Evolutionary conservation across 2,797 vertebrate species (phyloP).

Genomic region (Pantherophis alleghaniensis): DNA sequence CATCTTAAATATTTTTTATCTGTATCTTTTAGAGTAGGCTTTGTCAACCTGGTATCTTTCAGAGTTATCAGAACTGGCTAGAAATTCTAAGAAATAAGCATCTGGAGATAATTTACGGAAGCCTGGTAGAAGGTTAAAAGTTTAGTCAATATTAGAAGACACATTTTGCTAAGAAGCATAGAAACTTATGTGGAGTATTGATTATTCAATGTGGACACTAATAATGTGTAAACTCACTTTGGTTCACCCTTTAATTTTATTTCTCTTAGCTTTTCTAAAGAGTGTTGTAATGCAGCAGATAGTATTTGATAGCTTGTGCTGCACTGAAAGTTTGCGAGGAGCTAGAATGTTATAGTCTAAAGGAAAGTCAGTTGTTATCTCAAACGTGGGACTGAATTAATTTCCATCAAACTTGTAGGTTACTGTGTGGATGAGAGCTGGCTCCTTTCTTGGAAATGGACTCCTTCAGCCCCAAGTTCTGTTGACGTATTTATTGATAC

Average conservation of each 20-base stretch:
- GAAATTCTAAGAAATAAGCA: not conserved
- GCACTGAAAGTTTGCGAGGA: not conserved
- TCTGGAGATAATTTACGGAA: not conserved
- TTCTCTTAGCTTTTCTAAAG: not conserved
- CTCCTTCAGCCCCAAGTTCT: constrained; percentile 70
- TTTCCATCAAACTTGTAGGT: constrained; percentile 64
- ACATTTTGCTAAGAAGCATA: not conserved
- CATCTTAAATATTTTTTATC: not conserved
- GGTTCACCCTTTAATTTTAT: not conserved
- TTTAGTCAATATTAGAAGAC: not conserved
- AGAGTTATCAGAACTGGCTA: not conserved
- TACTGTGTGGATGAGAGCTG: constrained; percentile 71
- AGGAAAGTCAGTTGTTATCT: not conserved
- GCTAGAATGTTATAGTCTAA: not conserved
- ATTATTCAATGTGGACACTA: not conserved
- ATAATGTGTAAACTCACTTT: not conserved
- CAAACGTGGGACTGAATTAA: not conserved
- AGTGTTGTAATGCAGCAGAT: not conserved
- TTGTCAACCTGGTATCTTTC: not conserved
- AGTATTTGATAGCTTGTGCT: not conserved
- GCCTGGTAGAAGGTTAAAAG: not conserved
- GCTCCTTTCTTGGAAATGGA: constrained; percentile 56
- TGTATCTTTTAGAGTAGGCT: not conserved
- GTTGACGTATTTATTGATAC: constrained; percentile 54
- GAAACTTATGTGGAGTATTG: not conserved